Evolutionary conservation across 92 coral and sea anemone species (phyloP), one percentile per base, ranked within the genome.

Genomic region (Blastomussa wellsi): DNA sequence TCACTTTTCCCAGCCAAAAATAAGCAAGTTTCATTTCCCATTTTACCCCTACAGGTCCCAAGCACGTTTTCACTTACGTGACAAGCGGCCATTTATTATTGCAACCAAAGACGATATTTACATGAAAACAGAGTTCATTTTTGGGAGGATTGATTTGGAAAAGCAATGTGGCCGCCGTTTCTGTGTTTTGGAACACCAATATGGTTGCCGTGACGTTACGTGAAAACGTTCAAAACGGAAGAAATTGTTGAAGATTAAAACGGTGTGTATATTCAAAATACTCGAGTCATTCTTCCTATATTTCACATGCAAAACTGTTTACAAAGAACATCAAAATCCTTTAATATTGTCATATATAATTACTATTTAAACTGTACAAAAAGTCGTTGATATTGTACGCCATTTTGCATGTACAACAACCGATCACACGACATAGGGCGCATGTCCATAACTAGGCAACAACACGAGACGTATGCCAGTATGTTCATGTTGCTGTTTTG

Each of bases 331-430:
- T 20, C 19, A 70, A 37, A 35, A 70, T 70, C 75, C 75, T 7
- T 35, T 19, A 33, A 36, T 37, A 38, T 29, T 38, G 19, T 36
- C 31, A 19, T 38, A 37, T 70, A 70, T 17, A 70, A 70, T 70
- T 70, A 12, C 44, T 19, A 38, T 70, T 36, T 70, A 37, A 35
- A 70, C 75, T 70, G 44, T 70, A 70, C 75, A 70, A 38, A 70
- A 35, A 36, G 35, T 70, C 48, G 48, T 70, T 70, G 36, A 35
- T 48, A 70, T 16, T 10, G 28, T 70, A 1, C 44, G 75, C 44
- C 41, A 70, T 35, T 38, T 70, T 70, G 48, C n/a, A 70, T n/a
- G n/a, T 38, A 35, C 75, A 1, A 19, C 75, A 19, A 11, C 75
- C 7, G 28, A 26, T 70, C 9, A 35, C 44, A 70, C 47, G 26